These are phyloP conservation scores for Anoplophora glabripennis DNA, from an alignment of 1,140 invertebrate genomes.

Conservation along the genomic window DNA sequence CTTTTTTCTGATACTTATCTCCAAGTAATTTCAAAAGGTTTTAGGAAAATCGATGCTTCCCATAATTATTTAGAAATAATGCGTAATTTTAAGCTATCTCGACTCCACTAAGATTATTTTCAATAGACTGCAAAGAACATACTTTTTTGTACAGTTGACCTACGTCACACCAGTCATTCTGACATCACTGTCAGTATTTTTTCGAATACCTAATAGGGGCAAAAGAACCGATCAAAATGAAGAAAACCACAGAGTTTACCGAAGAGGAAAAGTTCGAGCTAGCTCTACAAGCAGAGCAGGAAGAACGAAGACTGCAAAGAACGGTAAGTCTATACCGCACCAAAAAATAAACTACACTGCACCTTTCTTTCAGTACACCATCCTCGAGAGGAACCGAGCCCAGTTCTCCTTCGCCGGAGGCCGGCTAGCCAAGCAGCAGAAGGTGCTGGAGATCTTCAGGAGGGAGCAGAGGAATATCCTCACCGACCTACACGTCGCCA, in stretches of 20 bases:
- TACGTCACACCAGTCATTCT: no score
- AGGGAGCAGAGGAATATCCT: conserved; percentile 61
- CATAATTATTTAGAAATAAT: no score
- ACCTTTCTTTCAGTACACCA: conserved; percentile 33
- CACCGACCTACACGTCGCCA: conserved; percentile 53
- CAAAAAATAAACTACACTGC: neutral
- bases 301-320: conserved; percentile 62
- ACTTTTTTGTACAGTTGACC: no score
- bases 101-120: no score
- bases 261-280: conserved; percentile 61
- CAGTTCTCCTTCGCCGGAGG: conserved; percentile 49
- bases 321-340: conserved; percentile 47
- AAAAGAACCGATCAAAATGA: no score
- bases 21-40: no score
- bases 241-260: conserved; percentile 30
- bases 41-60: no score
- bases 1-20: no score
- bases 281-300: conserved; percentile 65
- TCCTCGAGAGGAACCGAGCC: conserved; percentile 40
- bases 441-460: conserved; percentile 57
- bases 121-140: no score
- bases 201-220: no score
- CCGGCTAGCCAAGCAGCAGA: conserved; percentile 63
- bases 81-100: no score
- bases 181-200: no score